Percentiles rank a stretch among this genome's conserved stretches.
These are phyloP conservation scores for Hexactinellida sp. DNA, from an alignment of 37 sponge, comb jelly and placozoan genomes.

Conservation along the genomic window DNA sequence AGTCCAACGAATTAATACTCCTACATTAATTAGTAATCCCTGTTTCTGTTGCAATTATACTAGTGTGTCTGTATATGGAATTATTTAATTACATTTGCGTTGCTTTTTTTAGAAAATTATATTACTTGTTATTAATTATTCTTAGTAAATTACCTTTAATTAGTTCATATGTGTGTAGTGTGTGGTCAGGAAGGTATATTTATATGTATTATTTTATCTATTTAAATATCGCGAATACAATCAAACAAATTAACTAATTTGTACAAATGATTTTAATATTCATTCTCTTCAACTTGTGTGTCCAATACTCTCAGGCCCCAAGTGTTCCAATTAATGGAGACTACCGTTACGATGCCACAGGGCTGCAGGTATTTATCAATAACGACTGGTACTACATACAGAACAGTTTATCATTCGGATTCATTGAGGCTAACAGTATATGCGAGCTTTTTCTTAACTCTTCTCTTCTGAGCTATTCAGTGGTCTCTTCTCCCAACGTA, in stretches of 20 bases:
- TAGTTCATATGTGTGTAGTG: too few species aligned
- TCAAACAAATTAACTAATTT: neutral
- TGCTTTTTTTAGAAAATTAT: too few species aligned
- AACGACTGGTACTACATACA: neutral
- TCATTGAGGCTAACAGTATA: neutral
- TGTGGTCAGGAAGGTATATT: too few species aligned
- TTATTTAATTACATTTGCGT: too few species aligned
- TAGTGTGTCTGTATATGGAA: too few species aligned
- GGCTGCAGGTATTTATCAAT: neutral
- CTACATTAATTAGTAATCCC: too few species aligned
- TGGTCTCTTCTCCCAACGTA: neutral
- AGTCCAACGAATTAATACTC: too few species aligned
- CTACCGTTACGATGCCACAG: neutral
- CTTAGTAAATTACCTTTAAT: too few species aligned
- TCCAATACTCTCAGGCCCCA: neutral
- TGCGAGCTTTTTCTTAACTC: neutral
- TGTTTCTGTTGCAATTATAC: too few species aligned
- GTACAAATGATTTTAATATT: neutral
- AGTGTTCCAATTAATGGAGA: too few species aligned
- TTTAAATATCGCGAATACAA: neutral
- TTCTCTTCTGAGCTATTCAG: neutral
- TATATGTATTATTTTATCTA: neutral
- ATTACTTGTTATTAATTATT: too few species aligned
- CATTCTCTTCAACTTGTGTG: neutral
- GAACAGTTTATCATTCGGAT: neutral